These are phyloP conservation scores for Colius striatus DNA, from an alignment of 2,113 vertebrate species.

Conservation along the genomic window DNA sequence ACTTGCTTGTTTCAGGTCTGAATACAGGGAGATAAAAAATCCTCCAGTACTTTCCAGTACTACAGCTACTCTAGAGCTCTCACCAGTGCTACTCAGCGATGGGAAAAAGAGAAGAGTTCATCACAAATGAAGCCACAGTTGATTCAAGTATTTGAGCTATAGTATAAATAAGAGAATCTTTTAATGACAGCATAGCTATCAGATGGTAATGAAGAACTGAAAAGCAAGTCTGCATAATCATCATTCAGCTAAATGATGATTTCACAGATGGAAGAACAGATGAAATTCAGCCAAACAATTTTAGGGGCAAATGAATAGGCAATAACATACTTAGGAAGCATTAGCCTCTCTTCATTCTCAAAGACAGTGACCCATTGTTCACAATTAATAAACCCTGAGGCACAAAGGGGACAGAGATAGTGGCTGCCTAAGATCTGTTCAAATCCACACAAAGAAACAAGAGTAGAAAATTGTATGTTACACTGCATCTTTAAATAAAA, in stretches of 20 bases:
- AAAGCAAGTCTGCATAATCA: conserved; percentile 70
- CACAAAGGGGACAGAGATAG: conserved; percentile 12
- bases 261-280: conserved; percentile 79
- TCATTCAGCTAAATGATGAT: conserved; percentile 72
- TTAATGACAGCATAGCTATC: conserved; percentile 69
- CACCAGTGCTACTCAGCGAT: neutral
- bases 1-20: neutral
- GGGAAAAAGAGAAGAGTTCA: neutral
- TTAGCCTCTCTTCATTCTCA: conserved; percentile 66
- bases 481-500: neutral
- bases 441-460: neutral
- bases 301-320: conserved; percentile 70
- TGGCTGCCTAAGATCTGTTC: neutral
- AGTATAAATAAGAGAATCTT: conserved; percentile 44
- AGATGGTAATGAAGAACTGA: conserved; percentile 72
- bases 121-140: neutral
- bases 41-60: neutral
- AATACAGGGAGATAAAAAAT: neutral
- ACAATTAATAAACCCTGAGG: conserved; percentile 54
- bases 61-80: neutral
- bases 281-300: conserved; percentile 75
- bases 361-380: conserved; percentile 67
- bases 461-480: fast-evolving
- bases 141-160: conserved; percentile 13
- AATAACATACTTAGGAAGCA: conserved; percentile 69